Base-by-base conservation (phyloP, 1,140 invertebrate genomes). In the Orius insidiosus region DNA sequence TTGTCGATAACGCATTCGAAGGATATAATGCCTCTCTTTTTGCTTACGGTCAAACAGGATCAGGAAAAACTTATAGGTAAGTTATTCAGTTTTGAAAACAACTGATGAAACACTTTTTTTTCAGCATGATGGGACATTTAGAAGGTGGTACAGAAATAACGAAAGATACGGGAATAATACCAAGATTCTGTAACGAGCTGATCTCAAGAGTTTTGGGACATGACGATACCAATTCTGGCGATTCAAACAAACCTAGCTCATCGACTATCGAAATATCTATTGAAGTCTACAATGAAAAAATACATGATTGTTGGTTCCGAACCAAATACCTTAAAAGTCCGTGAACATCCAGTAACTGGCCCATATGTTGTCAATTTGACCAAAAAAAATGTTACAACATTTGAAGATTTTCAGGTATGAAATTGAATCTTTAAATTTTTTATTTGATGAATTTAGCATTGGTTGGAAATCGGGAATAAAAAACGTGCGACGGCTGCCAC, bases 21-120 rank as follows among this genome's bases (percentile, higher is more conserved):
- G 90, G 89, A 3, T 94, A 94, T 62, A 96, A 96, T 66, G 86
- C 83, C 1, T 95, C 88, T 61, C 72, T 95, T 34, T 92, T 95
- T 65, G 88, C 88, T n/a, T 95, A 94, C 63, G 90, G 89, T 8
- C 89, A 94, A 64, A 95, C 90, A 32, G 88, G 86, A 54, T 79
- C 73, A 38, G 76, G 77, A 6, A 78, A 80, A 60, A 79, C 73
- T 54, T 76, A 77, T 63, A 86, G 77, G 53, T 57, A 15, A 36
- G 3, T 3, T 36, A 11, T 34, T n/a, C 11, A 4, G 5, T 42
- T 19, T 42, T 42, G n/a, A n/a, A n/a, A n/a, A 11, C 19, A 13
- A n/a, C 33, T 34, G 2, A n/a, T 38, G 14, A 30, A 52, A 67
- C n/a, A 36, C n/a, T 4, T 15, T 64, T 4, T 24, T 1, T 74